phyloP scores from a whole-genome alignment of 2,797 vertebrate genomes.

The Phataginus tetradactyla region DNA sequence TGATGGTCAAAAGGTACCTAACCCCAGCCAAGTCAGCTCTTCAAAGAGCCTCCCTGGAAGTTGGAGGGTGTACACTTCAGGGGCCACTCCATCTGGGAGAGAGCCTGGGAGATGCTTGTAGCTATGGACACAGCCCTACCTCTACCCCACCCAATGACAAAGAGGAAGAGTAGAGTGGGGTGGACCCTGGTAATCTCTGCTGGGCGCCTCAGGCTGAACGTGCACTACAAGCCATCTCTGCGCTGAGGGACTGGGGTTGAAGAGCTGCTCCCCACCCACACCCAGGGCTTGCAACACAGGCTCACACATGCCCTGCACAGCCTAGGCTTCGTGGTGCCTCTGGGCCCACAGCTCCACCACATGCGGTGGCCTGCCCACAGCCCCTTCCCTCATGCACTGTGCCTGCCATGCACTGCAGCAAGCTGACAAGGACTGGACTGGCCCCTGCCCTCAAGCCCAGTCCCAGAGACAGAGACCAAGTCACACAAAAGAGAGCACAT shows the following conservation, averaged over 20 bases:
- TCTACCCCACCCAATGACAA: neutral
- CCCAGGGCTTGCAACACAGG: neutral
- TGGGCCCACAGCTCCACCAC: neutral
- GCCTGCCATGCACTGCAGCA: neutral
- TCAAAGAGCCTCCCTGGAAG: neutral
- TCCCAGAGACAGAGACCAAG: neutral
- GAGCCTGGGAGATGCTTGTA: neutral
- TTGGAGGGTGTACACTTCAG: neutral
- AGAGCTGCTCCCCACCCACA: neutral
- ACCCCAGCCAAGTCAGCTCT: neutral
- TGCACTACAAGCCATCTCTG: neutral
- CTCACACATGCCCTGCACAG: too few relatives aligned
- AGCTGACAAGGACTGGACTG: rapidly evolving
- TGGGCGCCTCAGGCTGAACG: neutral
- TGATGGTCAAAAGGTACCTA: neutral
- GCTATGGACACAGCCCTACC: neutral
- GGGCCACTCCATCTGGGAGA: neutral
- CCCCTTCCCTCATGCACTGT: rapidly evolving
- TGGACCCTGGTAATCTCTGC: neutral
- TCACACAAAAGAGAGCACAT: neutral
- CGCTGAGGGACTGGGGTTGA: neutral
- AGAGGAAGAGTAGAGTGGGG: neutral
- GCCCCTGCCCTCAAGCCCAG: neutral
- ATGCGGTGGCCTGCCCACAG: rapidly evolving
- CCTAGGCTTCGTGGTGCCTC: too few relatives aligned